Percentiles rank a stretch among this genome's conserved stretches.
These are phyloP conservation scores for Megastigmus dorsalis DNA, from an alignment of 2,888 invertebrate species.

Conservation along the genomic window DNA sequence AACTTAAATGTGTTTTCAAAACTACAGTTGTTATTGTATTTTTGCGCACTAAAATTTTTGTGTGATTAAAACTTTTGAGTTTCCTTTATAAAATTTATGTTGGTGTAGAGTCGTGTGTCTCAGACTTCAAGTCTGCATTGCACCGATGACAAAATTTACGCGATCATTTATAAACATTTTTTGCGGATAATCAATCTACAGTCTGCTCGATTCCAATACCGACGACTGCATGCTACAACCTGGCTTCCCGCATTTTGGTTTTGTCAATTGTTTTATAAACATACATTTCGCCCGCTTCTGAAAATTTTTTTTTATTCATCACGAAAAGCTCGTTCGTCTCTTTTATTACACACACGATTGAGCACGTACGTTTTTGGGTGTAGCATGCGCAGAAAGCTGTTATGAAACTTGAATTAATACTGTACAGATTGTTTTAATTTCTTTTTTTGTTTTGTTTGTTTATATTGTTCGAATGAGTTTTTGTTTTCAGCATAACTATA, in stretches of 20 bases:
- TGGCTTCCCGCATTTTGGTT: not conserved
- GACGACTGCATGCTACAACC: too few species aligned
- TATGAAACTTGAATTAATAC: constrained; percentile 15
- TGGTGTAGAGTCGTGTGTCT: too few species aligned
- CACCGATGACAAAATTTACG: too few species aligned
- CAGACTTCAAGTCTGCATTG: too few species aligned
- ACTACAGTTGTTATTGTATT: too few species aligned
- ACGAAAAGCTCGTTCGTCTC: not conserved
- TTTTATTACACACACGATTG: constrained; percentile 5
- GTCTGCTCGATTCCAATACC: too few species aligned
- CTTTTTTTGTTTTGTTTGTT: not conserved
- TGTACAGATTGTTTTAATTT: not conserved
- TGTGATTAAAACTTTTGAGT: too few species aligned
- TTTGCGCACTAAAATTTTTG: too few species aligned
- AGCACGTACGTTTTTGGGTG: constrained; percentile 41
- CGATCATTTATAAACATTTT: too few species aligned
- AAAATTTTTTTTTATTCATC: constrained; percentile 1
- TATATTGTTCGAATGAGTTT: not conserved
- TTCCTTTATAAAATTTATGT: too few species aligned
- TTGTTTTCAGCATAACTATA: constrained; percentile 4
- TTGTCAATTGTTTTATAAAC: not conserved
- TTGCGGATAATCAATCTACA: too few species aligned
- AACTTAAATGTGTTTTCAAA: too few species aligned
- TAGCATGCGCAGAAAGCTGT: constrained; percentile 52
- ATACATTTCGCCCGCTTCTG: not conserved